Evolutionary conservation across 1,140 invertebrate genomes (phyloP).

Genomic region (Eriosoma lanigerum): DNA sequence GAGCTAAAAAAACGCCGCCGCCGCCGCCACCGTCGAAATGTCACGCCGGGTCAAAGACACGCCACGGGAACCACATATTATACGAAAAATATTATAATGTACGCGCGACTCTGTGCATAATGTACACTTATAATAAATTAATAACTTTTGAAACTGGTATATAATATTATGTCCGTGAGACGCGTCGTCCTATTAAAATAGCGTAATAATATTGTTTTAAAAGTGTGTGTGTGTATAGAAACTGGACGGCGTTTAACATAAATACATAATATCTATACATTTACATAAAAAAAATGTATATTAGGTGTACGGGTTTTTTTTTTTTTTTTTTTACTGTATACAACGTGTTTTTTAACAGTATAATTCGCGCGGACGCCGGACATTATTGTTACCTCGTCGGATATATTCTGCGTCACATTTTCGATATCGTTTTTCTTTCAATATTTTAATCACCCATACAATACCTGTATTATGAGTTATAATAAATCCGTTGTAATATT

Average conservation of each 20-base stretch:
- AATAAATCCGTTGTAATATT: too few species aligned
- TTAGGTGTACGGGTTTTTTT: conserved; percentile 13
- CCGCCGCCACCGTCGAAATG: conserved; percentile 25
- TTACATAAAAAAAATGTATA: conserved; percentile 39
- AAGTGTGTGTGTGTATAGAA: neutral
- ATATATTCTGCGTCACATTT: neutral
- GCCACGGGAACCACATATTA: neutral
- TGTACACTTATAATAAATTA: conserved; percentile 14
- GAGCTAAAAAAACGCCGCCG: neutral
- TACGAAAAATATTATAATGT: conserved; percentile 15
- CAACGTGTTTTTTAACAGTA: neutral
- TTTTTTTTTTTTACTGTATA: conserved; percentile 16
- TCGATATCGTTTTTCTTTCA: neutral
- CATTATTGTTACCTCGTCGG: conserved; percentile 19
- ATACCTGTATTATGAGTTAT: too few species aligned
- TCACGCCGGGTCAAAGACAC: conserved; percentile 43
- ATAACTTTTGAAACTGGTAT: conserved; percentile 46
- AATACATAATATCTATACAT: conserved; percentile 48
- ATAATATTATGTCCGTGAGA: neutral
- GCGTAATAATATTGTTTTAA: conserved; percentile 45
- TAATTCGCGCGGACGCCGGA: neutral
- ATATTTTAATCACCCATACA: neutral
- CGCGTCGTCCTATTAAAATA: conserved; percentile 29
- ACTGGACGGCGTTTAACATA: conserved; percentile 34
- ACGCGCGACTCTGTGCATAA: neutral